phyloP scores from a whole-genome alignment of 2,113 vertebrate genomes.

The Macrotis lagotis region DNA sequence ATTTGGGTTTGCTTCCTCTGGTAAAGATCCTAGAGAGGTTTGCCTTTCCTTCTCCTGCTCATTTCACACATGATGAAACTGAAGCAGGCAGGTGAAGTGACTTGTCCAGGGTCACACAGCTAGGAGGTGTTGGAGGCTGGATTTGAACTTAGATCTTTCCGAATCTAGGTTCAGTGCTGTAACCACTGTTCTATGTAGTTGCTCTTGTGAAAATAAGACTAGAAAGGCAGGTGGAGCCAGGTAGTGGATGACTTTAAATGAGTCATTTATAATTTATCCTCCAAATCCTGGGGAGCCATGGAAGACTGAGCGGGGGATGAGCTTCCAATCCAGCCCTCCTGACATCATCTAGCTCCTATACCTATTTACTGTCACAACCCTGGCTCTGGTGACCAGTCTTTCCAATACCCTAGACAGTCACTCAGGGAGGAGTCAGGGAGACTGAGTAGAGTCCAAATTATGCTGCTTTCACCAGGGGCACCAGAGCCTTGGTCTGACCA shows the following conservation, averaged over 20 bases:
- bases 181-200: not conserved
- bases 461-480: not conserved
- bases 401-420: not conserved
- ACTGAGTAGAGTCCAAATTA: not conserved
- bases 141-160: not conserved
- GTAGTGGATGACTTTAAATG: not conserved
- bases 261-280: not conserved
- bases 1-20: too few relatives aligned
- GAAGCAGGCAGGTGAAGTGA: not conserved
- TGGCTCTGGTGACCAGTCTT: not conserved
- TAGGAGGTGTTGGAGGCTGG: not conserved
- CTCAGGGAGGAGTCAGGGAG: not conserved
- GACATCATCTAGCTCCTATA: not conserved
- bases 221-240: not conserved
- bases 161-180: not conserved
- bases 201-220: not conserved
- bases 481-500: not conserved
- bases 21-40: too few relatives aligned
- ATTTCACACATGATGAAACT: not conserved
- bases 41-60: too few relatives aligned
- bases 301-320: not conserved
- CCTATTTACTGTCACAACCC: not conserved
- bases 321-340: not conserved
- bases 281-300: not conserved
- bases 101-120: not conserved